Conservation (phyloP, 2,113 vertebrate species). For the Psophia crepitans region DNA sequence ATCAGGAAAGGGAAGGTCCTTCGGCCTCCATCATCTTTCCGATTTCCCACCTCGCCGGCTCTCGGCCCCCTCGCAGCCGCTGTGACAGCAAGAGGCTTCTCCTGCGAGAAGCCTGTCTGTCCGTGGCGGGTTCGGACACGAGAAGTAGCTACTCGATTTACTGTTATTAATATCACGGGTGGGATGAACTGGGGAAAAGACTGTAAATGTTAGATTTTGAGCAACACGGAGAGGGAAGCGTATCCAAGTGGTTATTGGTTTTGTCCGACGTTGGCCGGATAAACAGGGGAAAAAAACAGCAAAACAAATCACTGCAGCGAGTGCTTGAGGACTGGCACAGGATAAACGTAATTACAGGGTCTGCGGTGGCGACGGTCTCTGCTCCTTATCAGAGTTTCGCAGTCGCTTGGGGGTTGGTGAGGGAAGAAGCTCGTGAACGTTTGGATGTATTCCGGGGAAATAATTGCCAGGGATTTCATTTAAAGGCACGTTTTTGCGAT, state of each 20-base stretch:
- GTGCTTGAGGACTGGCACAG: neutral
- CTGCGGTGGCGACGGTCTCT: neutral
- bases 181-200: neutral
- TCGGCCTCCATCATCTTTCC: neutral
- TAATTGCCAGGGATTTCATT: neutral
- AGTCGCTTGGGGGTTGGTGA: neutral
- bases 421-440: neutral
- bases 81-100: neutral
- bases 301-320: neutral
- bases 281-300: neutral
- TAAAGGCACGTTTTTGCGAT: neutral
- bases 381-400: neutral
- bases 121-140: neutral
- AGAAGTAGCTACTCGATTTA: neutral
- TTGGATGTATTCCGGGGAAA: neutral
- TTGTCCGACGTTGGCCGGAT: neutral
- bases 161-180: neutral
- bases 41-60: neutral
- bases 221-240: accelerated
- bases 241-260: neutral
- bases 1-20: neutral
- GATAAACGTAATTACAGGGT: neutral
- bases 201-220: neutral
- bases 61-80: neutral
- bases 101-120: neutral